A percentile compares a stretch with the other conserved stretches of the same genome.
phyloP scores from a whole-genome alignment of 1,140 invertebrate genomes.

The Pollicipes pollicipes region DNA sequence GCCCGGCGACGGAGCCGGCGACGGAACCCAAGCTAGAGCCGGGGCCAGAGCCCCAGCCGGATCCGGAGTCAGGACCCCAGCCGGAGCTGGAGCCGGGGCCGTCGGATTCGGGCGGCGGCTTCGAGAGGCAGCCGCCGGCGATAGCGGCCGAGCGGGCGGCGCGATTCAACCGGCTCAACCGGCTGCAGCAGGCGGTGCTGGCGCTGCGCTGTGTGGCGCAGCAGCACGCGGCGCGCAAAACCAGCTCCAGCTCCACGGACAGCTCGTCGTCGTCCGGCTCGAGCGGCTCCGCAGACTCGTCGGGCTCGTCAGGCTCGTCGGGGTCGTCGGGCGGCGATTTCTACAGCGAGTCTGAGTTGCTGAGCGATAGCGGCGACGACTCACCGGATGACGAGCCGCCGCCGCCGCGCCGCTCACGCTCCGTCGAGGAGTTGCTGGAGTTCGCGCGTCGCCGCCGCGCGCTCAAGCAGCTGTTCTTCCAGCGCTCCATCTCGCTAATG shows the following conservation, averaged over 20 bases:
- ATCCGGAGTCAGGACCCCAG: too few relatives aligned
- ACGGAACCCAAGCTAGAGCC: too few relatives aligned
- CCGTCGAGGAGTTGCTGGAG: neutral
- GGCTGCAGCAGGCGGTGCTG: neutral
- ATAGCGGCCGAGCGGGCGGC: neutral
- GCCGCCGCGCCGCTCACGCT: neutral
- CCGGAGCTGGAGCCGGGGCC: neutral
- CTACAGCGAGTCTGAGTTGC: neutral
- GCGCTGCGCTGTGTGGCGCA: neutral
- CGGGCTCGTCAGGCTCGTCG: neutral
- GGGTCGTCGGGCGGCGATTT: neutral
- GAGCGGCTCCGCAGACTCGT: neutral
- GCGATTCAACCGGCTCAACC: neutral
- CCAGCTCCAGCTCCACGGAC: neutral
- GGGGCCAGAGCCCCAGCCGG: too few relatives aligned
- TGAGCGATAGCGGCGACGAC: neutral
- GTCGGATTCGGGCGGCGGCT: too few relatives aligned
- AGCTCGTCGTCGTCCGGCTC: neutral
- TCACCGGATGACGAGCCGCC: neutral
- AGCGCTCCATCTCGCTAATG: neutral
- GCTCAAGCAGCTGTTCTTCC: neutral
- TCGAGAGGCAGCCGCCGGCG: neutral
- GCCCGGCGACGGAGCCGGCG: neutral
- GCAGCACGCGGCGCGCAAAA: neutral
- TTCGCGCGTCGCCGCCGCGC: neutral